phyloP scores from a whole-genome alignment of 2,113 vertebrate species.

The Gnathonemus echidnorhynchus region DNA sequence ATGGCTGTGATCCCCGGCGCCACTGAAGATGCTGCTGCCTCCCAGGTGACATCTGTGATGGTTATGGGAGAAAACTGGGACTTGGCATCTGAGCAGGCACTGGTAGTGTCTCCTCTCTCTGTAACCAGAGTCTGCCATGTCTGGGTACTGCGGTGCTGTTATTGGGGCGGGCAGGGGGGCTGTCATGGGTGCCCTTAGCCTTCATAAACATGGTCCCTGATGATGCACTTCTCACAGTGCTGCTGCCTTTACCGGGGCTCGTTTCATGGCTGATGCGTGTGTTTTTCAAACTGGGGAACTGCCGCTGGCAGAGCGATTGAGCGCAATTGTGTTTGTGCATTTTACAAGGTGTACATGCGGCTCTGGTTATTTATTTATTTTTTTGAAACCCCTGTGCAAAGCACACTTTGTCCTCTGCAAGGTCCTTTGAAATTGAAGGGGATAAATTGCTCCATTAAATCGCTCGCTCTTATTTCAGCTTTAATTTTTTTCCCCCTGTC shows the following conservation, averaged over 20 bases:
- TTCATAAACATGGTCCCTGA: neutral
- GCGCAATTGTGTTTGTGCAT: neutral
- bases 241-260: neutral
- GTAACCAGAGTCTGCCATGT: neutral
- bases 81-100: neutral
- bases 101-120: neutral
- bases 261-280: neutral
- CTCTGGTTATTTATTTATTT: neutral
- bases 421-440: slow-evolving; percentile 14
- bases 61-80: neutral
- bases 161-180: neutral
- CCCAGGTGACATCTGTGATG: neutral
- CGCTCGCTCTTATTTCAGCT: slow-evolving; percentile 20
- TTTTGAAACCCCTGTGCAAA: neutral
- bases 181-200: neutral
- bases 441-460: slow-evolving; percentile 19
- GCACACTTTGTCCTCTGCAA: slow-evolving; percentile 14
- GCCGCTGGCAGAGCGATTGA: neutral
- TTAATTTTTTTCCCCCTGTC: slow-evolving; percentile 20
- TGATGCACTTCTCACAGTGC: neutral
- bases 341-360: neutral
- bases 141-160: neutral
- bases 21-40: neutral
- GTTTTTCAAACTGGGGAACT: neutral
- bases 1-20: neutral